Base-by-base conservation (phyloP, 2,888 invertebrate species). In the Pycnomerus fuliginosus region DNA sequence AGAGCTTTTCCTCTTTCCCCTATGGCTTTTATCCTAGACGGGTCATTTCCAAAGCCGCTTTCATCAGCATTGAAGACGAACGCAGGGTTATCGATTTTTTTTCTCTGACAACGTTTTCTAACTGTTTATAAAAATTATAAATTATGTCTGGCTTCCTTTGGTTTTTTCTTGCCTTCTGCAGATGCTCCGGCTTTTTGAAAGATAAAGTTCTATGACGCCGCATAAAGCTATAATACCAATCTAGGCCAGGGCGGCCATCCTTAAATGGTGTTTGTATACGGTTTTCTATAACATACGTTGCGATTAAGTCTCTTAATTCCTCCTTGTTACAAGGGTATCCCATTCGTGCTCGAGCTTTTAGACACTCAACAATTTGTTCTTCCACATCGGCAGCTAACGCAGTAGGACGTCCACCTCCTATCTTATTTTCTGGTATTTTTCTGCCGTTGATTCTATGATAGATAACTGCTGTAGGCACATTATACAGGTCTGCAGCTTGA, bases 111-210 rank as follows among this genome's bases (percentile, higher is more conserved):
- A 47, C 38, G 24, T 58, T 23, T 24, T 53, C 34, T 33, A 57
- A 31, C 34, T 52, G 38, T 16, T 50, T 38, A 48, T 53, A 60
- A 32, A 60, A 61, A 29, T 53, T 30, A 35, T 60, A 61, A 20
- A 61, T 49, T 5, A 60, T 45, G 20, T 58, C 40, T 15, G 57
- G 53, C 12, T 58, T 50, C 23, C 55, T 45, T 14, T 53, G 46
- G 14, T 49, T 38, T 35, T 33, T 54, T 31, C 57, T 47, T 23
- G 39, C 33, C 40, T 59, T 61, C 39, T 61, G 60, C 5, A 60
- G 43, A 34, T 60, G 50, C 39, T 62, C 58, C 16, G 61, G 53
- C 46, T 58, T 62, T 44, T 59, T 57, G 4, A 61, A 44, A 7
- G 50, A 50, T 17, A 60, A 40, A 23, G 25, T 20, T 28, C 46